Conservation (phyloP, 2,113 vertebrate genomes). For the Cebidichthys violaceus region DNA sequence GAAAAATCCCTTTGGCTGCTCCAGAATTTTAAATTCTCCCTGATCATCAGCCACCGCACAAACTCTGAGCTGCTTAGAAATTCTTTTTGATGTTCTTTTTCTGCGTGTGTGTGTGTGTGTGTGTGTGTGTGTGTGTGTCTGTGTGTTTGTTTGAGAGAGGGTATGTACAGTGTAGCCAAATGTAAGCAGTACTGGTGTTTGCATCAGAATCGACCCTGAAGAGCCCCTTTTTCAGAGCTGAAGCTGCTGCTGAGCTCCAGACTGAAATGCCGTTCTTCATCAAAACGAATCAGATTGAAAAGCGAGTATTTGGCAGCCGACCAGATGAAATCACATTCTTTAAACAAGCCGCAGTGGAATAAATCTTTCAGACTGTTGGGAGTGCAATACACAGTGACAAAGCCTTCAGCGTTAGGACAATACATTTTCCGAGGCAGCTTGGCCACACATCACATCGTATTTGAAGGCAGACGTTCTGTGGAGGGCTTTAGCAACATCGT, state of each 20-base stretch:
- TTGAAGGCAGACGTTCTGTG: constrained; percentile 13
- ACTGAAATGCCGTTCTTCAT: constrained; percentile 66
- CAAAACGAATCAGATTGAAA: constrained; percentile 69
- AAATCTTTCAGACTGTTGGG: constrained; percentile 68
- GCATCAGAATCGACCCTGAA: constrained; percentile 29
- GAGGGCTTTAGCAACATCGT: constrained; percentile 10
- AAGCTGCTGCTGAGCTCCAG: constrained; percentile 50
- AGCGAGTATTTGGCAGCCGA: constrained; percentile 73
- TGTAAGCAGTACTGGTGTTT: constrained; percentile 27
- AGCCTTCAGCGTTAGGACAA: constrained; percentile 61
- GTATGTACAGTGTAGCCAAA: neutral
- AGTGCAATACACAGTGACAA: constrained; percentile 38
- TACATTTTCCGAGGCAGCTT: constrained; percentile 59
- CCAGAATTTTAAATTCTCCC: constrained; percentile 63
- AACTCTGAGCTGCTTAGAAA: constrained; percentile 59
- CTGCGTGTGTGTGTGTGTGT: neutral
- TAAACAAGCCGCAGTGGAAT: constrained; percentile 75
- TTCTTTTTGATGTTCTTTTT: constrained; percentile 68
- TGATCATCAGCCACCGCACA: constrained; percentile 54
- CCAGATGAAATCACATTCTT: constrained; percentile 79
- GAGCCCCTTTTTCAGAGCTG: constrained; percentile 14
- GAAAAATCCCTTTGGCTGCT: constrained; percentile 55
- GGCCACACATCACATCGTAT: constrained; percentile 48
- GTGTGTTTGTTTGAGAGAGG: neutral
- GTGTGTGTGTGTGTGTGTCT: neutral